These are phyloP conservation scores for Endomychus coccineus DNA, from an alignment of 2,888 invertebrate species.

Conservation along the genomic window DNA sequence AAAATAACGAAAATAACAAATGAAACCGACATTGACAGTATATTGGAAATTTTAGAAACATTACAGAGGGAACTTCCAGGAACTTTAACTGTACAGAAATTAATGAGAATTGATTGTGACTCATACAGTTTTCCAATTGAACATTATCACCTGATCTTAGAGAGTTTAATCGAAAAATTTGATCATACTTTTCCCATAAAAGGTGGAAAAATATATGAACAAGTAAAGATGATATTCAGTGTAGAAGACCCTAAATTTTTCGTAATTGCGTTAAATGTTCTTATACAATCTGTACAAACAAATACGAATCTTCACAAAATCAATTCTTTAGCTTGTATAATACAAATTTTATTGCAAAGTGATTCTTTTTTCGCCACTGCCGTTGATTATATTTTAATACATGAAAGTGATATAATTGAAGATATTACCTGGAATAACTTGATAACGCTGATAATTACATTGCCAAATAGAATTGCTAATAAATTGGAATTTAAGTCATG, in stretches of 20 bases:
- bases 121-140: constrained; percentile 40
- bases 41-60: constrained; percentile 19
- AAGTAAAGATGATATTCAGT: constrained; percentile 45
- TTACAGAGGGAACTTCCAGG: constrained; percentile 42
- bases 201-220: constrained; percentile 40
- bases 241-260: constrained; percentile 49
- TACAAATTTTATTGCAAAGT: constrained; percentile 42
- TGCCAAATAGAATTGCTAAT: constrained; percentile 68
- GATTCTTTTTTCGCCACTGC: constrained; percentile 50
- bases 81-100: constrained; percentile 58
- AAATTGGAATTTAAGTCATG: constrained; percentile 50
- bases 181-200: constrained; percentile 53
- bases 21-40: constrained; percentile 34
- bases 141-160: constrained; percentile 48
- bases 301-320: not conserved
- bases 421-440: constrained; percentile 39
- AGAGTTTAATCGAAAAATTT: constrained; percentile 45
- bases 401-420: constrained; percentile 10
- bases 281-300: constrained; percentile 36
- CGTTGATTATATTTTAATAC: constrained; percentile 5
- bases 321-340: not conserved
- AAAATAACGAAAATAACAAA: constrained; percentile 35
- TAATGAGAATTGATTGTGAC: constrained; percentile 49
- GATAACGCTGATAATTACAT: constrained; percentile 55
- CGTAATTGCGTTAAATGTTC: constrained; percentile 45